Evolutionary conservation across 2,797 vertebrate genomes (phyloP).

Genomic region (Muscicapa comitata): DNA sequence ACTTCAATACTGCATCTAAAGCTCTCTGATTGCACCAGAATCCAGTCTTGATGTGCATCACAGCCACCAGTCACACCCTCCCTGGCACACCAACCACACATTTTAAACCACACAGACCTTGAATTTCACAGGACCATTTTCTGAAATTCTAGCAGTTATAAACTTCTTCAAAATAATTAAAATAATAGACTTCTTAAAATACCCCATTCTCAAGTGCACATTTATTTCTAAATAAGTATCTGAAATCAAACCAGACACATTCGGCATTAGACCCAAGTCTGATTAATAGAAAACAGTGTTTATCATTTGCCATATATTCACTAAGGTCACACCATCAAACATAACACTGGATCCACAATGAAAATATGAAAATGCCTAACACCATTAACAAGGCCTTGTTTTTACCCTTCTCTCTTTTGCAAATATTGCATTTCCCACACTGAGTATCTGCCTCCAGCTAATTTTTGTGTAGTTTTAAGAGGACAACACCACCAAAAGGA

Average conservation of each 20-base stretch:
- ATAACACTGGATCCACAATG: not conserved
- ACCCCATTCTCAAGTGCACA: not conserved
- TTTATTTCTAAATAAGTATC: not conserved
- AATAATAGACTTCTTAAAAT: not conserved
- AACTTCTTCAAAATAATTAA: not conserved
- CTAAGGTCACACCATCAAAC: not conserved
- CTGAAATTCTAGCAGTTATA: not conserved
- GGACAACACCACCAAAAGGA: not conserved
- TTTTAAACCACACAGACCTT: not conserved
- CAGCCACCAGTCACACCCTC: not conserved
- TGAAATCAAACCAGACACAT: not conserved
- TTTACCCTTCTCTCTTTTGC: not conserved
- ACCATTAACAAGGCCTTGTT: not conserved
- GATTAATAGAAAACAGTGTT: not conserved
- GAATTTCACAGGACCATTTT: not conserved
- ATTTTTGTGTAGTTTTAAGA: not conserved
- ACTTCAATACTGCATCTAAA: not conserved
- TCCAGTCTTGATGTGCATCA: accelerated
- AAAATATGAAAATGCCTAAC: not conserved
- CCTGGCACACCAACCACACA: not conserved
- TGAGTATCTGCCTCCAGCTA: not conserved
- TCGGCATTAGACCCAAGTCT: not conserved
- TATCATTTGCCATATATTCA: not conserved
- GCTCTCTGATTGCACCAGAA: accelerated
- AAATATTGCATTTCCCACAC: not conserved